phyloP scores from a whole-genome alignment of 2,888 invertebrate species.

The Tridacna gigas region DNA sequence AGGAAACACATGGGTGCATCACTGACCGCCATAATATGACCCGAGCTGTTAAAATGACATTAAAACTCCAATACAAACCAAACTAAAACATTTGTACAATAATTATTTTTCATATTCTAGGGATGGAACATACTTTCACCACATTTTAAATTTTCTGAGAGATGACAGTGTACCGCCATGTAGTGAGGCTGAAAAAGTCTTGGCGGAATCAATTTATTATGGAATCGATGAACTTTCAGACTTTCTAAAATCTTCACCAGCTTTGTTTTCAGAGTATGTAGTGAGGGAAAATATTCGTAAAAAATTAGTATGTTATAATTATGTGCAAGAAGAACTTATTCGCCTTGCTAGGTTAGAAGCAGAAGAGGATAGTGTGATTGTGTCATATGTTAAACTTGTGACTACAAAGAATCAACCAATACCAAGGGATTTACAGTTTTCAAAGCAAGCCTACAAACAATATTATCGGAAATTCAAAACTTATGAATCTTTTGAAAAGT shows the following conservation, averaged over 20 bases:
- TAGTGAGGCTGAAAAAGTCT: constrained; percentile 69
- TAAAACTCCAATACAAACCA: too few species aligned
- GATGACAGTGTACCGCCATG: constrained; percentile 76
- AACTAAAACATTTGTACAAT: too few species aligned
- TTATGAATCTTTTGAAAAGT: constrained; percentile 67
- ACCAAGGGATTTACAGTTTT: constrained; percentile 72
- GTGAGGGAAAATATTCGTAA: constrained; percentile 71
- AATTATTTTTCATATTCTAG: constrained; percentile 41
- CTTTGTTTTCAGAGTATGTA: constrained; percentile 70
- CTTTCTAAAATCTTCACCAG: constrained; percentile 70
- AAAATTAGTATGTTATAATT: constrained; percentile 67
- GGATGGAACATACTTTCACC: constrained; percentile 76
- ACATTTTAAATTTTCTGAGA: constrained; percentile 79
- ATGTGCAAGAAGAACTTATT: constrained; percentile 65
- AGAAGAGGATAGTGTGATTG: constrained; percentile 61
- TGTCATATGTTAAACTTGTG: constrained; percentile 66
- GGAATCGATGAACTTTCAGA: constrained; percentile 73
- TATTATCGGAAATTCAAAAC: constrained; percentile 70
- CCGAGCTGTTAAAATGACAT: too few species aligned
- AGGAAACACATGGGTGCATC: too few species aligned
- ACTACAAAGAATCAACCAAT: constrained; percentile 73
- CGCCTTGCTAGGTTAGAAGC: constrained; percentile 67
- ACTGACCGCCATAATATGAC: too few species aligned
- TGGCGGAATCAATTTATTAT: constrained; percentile 79
- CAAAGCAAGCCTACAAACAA: constrained; percentile 73